Percentiles rank a stretch among this genome's conserved stretches.
Evolutionary conservation across 1,140 invertebrate species (phyloP).

Genomic region (Metopolophium dirhodum): DNA sequence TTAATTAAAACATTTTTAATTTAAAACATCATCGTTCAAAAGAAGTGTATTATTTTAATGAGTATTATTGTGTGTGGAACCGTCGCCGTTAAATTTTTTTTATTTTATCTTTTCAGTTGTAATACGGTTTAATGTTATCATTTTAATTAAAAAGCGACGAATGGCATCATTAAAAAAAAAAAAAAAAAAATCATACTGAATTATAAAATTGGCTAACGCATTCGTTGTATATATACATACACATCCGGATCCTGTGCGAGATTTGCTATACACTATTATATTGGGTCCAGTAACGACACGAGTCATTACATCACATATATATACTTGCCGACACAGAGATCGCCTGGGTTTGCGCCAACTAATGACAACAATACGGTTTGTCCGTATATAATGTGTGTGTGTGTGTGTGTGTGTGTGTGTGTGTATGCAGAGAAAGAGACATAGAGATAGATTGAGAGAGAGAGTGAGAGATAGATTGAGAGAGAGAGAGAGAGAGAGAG

Average conservation of each 20-base stretch:
- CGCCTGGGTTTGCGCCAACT: background rate
- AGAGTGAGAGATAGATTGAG: background rate
- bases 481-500: background rate
- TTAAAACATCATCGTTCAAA: background rate
- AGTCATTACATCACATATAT: background rate
- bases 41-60: background rate
- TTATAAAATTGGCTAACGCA: background rate
- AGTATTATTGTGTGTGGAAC: no score
- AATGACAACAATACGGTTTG: background rate
- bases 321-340: background rate
- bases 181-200: background rate
- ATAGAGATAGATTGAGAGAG: no score
- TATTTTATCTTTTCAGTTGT: background rate
- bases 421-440: no score
- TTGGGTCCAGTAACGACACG: background rate
- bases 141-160: background rate
- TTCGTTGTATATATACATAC: background rate
- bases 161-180: background rate
- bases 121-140: background rate
- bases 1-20: background rate
- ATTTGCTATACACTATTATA: conserved; percentile 11
- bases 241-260: background rate
- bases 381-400: background rate
- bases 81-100: background rate
- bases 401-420: no score